Evolutionary conservation across 2,888 invertebrate genomes (phyloP), one percentile per base, ranked within the genome.

Genomic region (Epinotia demarniana): DNA sequence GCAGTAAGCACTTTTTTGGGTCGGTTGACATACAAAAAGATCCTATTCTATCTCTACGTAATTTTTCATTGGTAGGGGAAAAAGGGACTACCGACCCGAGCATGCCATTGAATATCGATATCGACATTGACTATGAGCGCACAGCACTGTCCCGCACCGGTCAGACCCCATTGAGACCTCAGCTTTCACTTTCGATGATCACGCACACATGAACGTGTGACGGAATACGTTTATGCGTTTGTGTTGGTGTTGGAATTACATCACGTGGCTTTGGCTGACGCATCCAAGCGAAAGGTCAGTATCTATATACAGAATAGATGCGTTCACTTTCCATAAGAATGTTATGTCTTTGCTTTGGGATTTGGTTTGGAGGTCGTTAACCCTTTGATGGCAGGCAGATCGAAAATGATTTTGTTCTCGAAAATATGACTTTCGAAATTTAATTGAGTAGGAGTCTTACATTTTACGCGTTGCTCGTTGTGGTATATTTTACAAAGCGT

Each of bases 201-300:
- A 86, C 87, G 83, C 86, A 87, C 81, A 84, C 82, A 81, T 76
- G 82, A 63, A 80, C 76, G 72, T 73, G 72, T 78, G 72, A 70
- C 76, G 57, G 75, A 53, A 68, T 62, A 81, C 77, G 80, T 80
- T 80, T 79, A 73, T 80, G 83, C 85, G 81, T 86, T 83, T 80
- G 83, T 84, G 81, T 81, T 82, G 81, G 82, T 83, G 81, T 81
- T 79, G 83, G 74, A 76, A 82, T 92, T 92, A 92, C 91, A 91
- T 93, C 90, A 93, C 84, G 85, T 83, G 84, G 86, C 84, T 88
- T 88, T 84, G 85, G 86, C 87, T 93, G 92, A 93, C 92, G 92
- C 92, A 92, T 93, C 90, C 85, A 80, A 89, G 84, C 88, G 87
- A 93, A 92, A 93, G 92, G 92, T 92, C 92, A 92, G 84, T 85